Conservation (phyloP, 2,888 invertebrate genomes). For the Acrocera orbiculus region DNA sequence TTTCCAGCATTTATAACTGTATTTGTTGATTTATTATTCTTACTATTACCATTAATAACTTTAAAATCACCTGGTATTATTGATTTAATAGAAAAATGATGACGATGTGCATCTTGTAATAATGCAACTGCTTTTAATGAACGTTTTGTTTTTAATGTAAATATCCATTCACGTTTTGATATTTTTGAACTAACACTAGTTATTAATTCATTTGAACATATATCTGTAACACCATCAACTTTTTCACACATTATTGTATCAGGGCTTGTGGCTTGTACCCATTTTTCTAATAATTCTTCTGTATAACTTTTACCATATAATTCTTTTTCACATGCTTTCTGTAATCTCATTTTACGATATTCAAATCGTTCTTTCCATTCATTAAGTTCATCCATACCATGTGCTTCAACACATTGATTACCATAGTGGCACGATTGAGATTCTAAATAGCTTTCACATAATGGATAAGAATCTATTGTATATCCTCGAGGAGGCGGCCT, state of each 20-base stretch:
- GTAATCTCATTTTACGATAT: constrained; percentile 43
- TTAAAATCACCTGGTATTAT: constrained; percentile 21
- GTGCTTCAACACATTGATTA: constrained; percentile 55
- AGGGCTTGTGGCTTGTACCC: constrained; percentile 42
- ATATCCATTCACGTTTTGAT: constrained; percentile 42
- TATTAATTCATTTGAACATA: constrained; percentile 39
- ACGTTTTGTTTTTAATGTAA: constrained; percentile 36
- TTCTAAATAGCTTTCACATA: constrained; percentile 42
- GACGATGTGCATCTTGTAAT: constrained; percentile 50
- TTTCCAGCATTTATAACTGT: not conserved
- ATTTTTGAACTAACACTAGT: constrained; percentile 44
- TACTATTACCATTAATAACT: not conserved
- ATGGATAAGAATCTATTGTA: constrained; percentile 42
- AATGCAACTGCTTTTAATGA: constrained; percentile 43
- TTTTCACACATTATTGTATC: constrained; percentile 44
- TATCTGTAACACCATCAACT: constrained; percentile 40
- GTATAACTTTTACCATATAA: constrained; percentile 41
- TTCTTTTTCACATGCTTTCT: constrained; percentile 47
- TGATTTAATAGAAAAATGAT: constrained; percentile 44
- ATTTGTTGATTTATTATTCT: not conserved
- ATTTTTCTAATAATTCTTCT: constrained; percentile 47
- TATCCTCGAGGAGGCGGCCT: constrained; percentile 51
- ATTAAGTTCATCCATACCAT: constrained; percentile 48
- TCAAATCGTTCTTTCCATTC: constrained; percentile 60
- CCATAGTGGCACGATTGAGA: constrained; percentile 46